Conservation (phyloP, 2,797 vertebrate genomes). For the Sebastes taczanowskii region DNA sequence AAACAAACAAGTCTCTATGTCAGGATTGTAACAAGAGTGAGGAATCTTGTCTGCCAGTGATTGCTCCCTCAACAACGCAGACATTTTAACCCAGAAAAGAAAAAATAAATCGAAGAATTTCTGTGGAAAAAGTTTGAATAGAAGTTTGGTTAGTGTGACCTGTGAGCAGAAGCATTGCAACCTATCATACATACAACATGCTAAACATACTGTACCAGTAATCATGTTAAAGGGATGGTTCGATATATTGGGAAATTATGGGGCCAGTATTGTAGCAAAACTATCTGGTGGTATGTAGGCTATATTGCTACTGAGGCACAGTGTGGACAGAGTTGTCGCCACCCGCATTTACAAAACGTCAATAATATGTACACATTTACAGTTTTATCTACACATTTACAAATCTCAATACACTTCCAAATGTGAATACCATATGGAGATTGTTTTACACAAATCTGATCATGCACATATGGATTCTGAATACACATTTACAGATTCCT, state of each 20-base stretch:
- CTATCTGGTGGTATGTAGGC: too few species aligned
- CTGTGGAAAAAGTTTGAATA: constrained; percentile 12
- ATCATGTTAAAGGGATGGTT: background rate
- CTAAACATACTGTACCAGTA: background rate
- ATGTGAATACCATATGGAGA: too few species aligned
- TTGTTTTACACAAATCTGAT: too few species aligned
- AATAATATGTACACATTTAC: too few species aligned
- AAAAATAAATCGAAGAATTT: constrained; percentile 20
- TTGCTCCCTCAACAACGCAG: constrained; percentile 61
- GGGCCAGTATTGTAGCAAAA: too few species aligned
- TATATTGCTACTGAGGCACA: too few species aligned
- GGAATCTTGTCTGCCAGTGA: constrained; percentile 34
- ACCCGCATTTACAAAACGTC: too few species aligned
- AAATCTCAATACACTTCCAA: too few species aligned
- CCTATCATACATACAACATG: background rate
- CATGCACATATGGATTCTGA: too few species aligned
- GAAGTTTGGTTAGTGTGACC: constrained; percentile 3
- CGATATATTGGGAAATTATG: background rate
- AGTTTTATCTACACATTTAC: too few species aligned
- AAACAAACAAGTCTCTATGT: constrained; percentile 64
- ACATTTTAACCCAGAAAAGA: constrained; percentile 44
- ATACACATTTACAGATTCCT: too few species aligned
- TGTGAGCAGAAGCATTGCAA: background rate
- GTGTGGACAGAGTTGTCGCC: too few species aligned
- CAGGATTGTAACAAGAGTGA: constrained; percentile 36